Conservation (phyloP, 2,113 vertebrate species). For the Lota lota region DNA sequence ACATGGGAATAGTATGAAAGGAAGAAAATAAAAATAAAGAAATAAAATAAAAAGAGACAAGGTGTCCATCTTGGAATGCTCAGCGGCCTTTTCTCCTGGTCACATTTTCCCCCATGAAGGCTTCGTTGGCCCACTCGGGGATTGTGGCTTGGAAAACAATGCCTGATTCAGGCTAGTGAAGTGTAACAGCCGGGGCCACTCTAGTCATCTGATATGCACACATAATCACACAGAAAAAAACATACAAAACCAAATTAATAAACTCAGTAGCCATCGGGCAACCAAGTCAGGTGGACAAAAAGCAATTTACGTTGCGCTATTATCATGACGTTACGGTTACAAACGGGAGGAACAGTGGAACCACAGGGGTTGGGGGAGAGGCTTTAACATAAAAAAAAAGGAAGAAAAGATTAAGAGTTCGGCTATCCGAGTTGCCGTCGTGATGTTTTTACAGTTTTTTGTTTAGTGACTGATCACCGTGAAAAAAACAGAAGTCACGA, state of each 20-base stretch:
- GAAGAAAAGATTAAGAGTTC: conserved; percentile 19
- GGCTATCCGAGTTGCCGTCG: conserved; percentile 9
- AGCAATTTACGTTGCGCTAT: conserved; percentile 61
- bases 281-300: conserved; percentile 82
- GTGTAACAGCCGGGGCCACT: conserved; percentile 99
- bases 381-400: conserved; percentile 14
- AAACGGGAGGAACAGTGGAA: conserved; percentile 55
- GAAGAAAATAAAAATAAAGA: conserved; percentile 79
- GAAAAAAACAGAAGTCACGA: neutral
- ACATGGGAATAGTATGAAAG: conserved; percentile 85
- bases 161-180: conserved; percentile 99
- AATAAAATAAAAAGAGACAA: conserved; percentile 93
- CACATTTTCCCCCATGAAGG: conserved; percentile 97
- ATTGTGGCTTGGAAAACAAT: conserved; percentile 99
- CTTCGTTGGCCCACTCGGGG: conserved; percentile 95
- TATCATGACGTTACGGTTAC: conserved; percentile 49
- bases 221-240: conserved; percentile 99
- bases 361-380: conserved; percentile 23
- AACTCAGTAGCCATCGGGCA: conserved; percentile 91
- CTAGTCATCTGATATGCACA: conserved; percentile 99
- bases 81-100: conserved; percentile 94
- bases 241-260: conserved; percentile 99
- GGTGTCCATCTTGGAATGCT: conserved; percentile 96
- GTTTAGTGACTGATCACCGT: neutral
- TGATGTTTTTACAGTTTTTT: conserved; percentile 10